phyloP scores from a whole-genome alignment of 2,113 vertebrate species.

The Copsychus sechellarum region DNA sequence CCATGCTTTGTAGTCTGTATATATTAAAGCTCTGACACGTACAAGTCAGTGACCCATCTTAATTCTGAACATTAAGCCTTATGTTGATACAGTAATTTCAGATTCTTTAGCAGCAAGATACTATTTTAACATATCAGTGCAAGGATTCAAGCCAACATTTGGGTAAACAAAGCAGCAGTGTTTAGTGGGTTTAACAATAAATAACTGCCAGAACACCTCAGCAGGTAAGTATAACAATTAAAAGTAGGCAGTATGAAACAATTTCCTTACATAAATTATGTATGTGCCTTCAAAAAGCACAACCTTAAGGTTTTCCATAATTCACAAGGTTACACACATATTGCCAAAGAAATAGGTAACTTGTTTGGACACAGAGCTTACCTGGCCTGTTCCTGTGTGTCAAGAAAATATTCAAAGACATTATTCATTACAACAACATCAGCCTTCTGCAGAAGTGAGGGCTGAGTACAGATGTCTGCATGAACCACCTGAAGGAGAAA shows the following conservation, averaged over 20 bases:
- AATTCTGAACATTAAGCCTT: neutral
- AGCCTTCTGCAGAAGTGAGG: constrained; percentile 80
- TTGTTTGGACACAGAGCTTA: constrained; percentile 68
- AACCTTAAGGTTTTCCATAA: constrained; percentile 31
- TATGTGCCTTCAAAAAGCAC: constrained; percentile 43
- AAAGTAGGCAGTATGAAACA: neutral
- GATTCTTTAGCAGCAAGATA: neutral
- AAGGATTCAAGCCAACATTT: neutral
- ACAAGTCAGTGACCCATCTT: neutral
- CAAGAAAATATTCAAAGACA: constrained; percentile 94
- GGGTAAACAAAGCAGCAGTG: neutral
- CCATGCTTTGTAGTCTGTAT: neutral
- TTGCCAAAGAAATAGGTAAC: constrained; percentile 42
- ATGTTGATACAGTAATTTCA: neutral
- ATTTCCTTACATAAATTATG: constrained; percentile 31
- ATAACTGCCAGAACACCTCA: neutral
- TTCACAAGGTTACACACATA: neutral
- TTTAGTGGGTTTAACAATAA: constrained; percentile 1
- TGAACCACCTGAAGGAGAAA: constrained; percentile 82
- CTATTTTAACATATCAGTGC: neutral
- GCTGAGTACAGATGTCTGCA: constrained; percentile 84
- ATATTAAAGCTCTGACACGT: neutral
- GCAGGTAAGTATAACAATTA: neutral
- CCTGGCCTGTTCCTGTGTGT: constrained; percentile 84
- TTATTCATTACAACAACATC: constrained; percentile 95